phyloP scores from a whole-genome alignment of 1,140 invertebrate genomes.

The Drosophila sechellia region DNA sequence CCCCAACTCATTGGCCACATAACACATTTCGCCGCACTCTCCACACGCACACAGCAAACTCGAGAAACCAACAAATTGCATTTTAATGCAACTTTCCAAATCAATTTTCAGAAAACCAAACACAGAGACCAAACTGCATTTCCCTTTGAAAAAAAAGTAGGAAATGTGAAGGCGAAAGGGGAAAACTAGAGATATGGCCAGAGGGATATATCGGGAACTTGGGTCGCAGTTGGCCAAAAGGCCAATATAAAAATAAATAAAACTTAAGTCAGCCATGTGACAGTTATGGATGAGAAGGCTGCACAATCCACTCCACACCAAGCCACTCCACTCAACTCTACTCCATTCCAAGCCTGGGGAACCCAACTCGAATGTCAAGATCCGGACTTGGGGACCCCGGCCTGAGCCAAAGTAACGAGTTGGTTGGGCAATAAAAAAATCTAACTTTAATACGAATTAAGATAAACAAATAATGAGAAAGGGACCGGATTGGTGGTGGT shows the following conservation, averaged over 20 bases:
- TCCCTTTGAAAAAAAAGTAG: constrained; percentile 25
- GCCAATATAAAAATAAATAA: constrained; percentile 75
- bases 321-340: too few species aligned
- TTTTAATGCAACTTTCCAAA: constrained; percentile 83
- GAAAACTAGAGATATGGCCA: constrained; percentile 1
- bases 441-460: constrained; percentile 75
- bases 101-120: constrained; percentile 64
- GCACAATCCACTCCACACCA: background rate
- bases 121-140: constrained; percentile 16
- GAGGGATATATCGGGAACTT: background rate
- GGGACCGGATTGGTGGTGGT: constrained; percentile 3
- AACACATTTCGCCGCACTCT: constrained; percentile 26
- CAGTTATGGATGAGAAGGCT: constrained; percentile 75
- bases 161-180: constrained; percentile 1
- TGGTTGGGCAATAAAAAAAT: constrained; percentile 71
- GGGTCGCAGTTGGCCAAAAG: constrained; percentile 40
- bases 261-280: constrained; percentile 62
- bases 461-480: constrained; percentile 72
- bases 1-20: constrained; percentile 37
- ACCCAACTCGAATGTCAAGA: constrained; percentile 8
- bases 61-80: constrained; percentile 69
- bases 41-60: constrained; percentile 12
- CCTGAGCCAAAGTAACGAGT: constrained; percentile 68
- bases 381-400: constrained; percentile 26
- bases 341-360: too few species aligned